phyloP scores from a whole-genome alignment of 2,888 invertebrate genomes.

The Lasioglossum zephyrum region DNA sequence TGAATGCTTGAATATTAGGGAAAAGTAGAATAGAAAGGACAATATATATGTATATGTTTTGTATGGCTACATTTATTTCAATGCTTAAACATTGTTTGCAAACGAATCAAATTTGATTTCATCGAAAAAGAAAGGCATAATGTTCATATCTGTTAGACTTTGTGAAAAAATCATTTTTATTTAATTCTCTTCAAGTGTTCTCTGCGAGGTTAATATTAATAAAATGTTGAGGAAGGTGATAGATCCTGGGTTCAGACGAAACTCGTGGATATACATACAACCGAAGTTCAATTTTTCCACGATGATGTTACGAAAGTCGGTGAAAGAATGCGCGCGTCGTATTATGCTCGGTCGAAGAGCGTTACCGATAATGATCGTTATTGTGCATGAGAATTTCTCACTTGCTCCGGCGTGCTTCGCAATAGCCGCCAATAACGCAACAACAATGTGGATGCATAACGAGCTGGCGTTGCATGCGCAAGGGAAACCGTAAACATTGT shows the following conservation, averaged over 20 bases:
- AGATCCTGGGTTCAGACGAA: neutral
- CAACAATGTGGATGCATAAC: slow-evolving; percentile 63
- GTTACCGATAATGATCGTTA: slow-evolving; percentile 65
- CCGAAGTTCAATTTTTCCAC: slow-evolving; percentile 27
- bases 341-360: slow-evolving; percentile 58
- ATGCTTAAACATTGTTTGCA: too few relatives aligned
- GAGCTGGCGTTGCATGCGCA: slow-evolving; percentile 59
- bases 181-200: too few relatives aligned
- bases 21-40: too few relatives aligned
- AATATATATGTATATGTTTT: too few relatives aligned
- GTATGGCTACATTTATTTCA: too few relatives aligned
- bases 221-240: neutral
- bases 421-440: slow-evolving; percentile 66
- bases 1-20: too few relatives aligned
- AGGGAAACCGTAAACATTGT: slow-evolving; percentile 66
- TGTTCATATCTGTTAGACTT: too few relatives aligned
- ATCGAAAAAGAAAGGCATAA: too few relatives aligned
- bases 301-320: slow-evolving; percentile 36
- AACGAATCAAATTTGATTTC: too few relatives aligned
- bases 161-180: too few relatives aligned
- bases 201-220: too few relatives aligned
- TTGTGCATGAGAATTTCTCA: slow-evolving; percentile 72
- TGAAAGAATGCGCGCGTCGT: slow-evolving; percentile 46
- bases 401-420: slow-evolving; percentile 62
- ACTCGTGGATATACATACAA: neutral